Evolutionary conservation across 2,888 invertebrate genomes (phyloP).

Genomic region (Hybos culiciformis): DNA sequence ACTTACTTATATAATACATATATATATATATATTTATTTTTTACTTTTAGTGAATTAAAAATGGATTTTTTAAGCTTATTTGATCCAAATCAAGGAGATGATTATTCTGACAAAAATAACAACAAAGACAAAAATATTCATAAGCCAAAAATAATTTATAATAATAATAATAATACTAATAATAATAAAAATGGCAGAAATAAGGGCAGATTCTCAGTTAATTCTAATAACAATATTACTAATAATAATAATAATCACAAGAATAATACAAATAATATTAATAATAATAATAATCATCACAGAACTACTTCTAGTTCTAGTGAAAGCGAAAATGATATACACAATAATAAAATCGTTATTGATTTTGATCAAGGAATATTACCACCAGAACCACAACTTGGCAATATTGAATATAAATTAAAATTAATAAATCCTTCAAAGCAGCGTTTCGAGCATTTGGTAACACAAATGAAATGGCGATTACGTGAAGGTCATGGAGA

Average conservation of each 20-base stretch:
- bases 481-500: slow-evolving; percentile 91
- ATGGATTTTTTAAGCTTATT: background rate
- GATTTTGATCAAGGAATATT: slow-evolving; percentile 51
- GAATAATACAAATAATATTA: background rate
- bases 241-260: too few species aligned
- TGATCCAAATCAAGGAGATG: background rate
- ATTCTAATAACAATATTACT: too few species aligned
- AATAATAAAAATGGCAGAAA: too few species aligned
- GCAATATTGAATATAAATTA: slow-evolving; percentile 92
- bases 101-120: background rate
- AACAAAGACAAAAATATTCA: background rate
- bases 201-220: too few species aligned
- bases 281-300: slow-evolving; percentile 13
- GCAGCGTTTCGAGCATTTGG: slow-evolving; percentile 85
- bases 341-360: slow-evolving; percentile 30
- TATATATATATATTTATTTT: background rate
- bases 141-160: background rate
- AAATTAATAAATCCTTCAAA: slow-evolving; percentile 86
- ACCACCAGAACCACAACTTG: slow-evolving; percentile 85
- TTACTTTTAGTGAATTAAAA: background rate
- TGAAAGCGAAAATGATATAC: slow-evolving; percentile 20
- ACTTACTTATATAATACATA: too few species aligned
- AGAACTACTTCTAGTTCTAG: slow-evolving; percentile 15
- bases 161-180: background rate
- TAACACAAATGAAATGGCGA: slow-evolving; percentile 99